A percentile compares a stretch with the other conserved stretches of the same genome.
These are phyloP conservation scores for Zelleria hepariella DNA, from an alignment of 2,888 invertebrate genomes.

Conservation along the genomic window DNA sequence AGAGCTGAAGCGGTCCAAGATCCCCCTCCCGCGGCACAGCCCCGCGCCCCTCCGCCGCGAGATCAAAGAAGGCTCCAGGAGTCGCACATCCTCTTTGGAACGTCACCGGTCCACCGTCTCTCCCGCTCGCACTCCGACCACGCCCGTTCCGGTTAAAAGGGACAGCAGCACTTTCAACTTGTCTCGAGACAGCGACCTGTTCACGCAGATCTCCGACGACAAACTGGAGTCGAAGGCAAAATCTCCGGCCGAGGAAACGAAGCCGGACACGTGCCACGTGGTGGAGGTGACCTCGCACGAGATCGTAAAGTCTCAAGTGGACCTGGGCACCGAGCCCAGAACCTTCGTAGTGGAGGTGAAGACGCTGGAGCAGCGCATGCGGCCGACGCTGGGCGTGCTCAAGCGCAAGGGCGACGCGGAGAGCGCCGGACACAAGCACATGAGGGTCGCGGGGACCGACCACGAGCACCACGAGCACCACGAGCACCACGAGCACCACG, in stretches of 20 bases:
- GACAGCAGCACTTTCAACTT: conserved; percentile 75
- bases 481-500: conserved; percentile 30
- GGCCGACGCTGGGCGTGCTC: conserved; percentile 48
- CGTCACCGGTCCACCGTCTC: not conserved
- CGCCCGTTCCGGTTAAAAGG: conserved; percentile 52
- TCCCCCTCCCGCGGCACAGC: conserved; percentile 54
- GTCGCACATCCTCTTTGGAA: not conserved
- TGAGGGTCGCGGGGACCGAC: conserved; percentile 25
- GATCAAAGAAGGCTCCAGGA: not conserved
- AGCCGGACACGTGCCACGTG: conserved; percentile 57
- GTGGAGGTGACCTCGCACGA: conserved; percentile 80
- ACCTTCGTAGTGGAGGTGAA: conserved; percentile 56
- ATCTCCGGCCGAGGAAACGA: conserved; percentile 17
- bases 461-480: conserved; percentile 23
- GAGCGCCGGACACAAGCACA: conserved; percentile 24
- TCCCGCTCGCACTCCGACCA: conserved; percentile 10
- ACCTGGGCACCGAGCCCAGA: conserved; percentile 42
- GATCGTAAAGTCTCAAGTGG: conserved; percentile 68
- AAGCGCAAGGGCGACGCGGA: conserved; percentile 30
- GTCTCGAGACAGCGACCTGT: conserved; percentile 77
- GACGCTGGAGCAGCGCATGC: conserved; percentile 48
- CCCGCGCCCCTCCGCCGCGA: conserved; percentile 40
- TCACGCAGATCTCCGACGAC: conserved; percentile 77
- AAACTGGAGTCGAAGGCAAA: conserved; percentile 25
- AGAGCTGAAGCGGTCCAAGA: conserved; percentile 54